Conservation (phyloP, 2,888 invertebrate genomes). For the Biston betularia region DNA sequence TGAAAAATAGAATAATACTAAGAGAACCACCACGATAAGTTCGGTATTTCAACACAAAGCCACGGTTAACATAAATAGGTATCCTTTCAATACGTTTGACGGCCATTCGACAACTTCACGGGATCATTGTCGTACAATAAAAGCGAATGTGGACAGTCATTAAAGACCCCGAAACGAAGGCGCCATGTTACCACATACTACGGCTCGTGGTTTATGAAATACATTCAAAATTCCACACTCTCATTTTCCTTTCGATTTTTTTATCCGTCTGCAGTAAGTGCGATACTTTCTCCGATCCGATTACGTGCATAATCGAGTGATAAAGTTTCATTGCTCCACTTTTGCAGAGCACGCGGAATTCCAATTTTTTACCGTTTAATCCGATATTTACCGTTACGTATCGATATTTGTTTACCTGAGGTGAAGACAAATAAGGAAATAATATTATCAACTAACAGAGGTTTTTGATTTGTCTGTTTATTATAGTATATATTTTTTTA, state of each 20-base stretch:
- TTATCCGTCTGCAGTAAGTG: constrained; percentile 63
- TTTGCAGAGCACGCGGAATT: constrained; percentile 58
- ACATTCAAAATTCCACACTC: constrained; percentile 74
- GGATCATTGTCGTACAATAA: constrained; percentile 50
- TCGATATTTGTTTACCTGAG: constrained; percentile 4
- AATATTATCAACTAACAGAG: not conserved
- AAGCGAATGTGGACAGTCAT: constrained; percentile 56
- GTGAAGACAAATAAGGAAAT: constrained; percentile 3
- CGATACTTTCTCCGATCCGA: constrained; percentile 80
- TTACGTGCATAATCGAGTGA: constrained; percentile 67
- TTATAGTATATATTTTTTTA: too few species aligned
- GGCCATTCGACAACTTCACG: constrained; percentile 26
- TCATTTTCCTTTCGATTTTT: constrained; percentile 78
- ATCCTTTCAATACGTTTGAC: constrained; percentile 18
- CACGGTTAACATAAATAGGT: not conserved
- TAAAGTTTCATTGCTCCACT: constrained; percentile 65
- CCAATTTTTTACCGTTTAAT: constrained; percentile 41
- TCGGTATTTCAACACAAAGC: constrained; percentile 7
- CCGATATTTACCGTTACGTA: constrained; percentile 13
- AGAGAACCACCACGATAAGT: not conserved
- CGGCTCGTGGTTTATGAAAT: constrained; percentile 66
- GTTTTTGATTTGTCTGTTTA: too few species aligned
- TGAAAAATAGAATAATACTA: not conserved
- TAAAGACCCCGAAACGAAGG: constrained; percentile 59
- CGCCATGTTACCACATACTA: constrained; percentile 60